Conservation (phyloP, 2,113 vertebrate species). For the Cyphomyrus plagiostoma region DNA sequence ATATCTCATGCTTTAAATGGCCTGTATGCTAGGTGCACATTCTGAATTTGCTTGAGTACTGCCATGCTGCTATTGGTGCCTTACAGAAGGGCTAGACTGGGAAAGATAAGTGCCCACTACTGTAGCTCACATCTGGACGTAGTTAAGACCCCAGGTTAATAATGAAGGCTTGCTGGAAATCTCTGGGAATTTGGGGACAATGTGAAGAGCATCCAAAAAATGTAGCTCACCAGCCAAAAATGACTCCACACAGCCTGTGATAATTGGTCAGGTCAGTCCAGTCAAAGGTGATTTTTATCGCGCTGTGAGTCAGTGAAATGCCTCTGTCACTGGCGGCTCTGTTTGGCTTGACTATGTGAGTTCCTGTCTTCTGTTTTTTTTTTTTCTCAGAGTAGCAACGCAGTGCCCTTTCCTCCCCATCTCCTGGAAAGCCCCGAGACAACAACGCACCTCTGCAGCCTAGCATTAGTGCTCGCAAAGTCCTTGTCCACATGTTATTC, state of each 20-base stretch:
- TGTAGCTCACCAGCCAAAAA: constrained; percentile 7
- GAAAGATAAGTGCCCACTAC: background rate
- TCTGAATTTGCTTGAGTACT: background rate
- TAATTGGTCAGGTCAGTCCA: background rate
- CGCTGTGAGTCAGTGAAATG: background rate
- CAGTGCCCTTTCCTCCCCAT: background rate
- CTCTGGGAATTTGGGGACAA: background rate
- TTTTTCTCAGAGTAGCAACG: background rate
- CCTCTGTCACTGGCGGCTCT: background rate
- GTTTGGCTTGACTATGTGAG: background rate
- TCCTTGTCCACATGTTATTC: background rate
- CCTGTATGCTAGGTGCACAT: background rate
- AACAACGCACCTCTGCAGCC: background rate
- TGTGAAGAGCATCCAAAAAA: background rate
- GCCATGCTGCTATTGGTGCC: background rate
- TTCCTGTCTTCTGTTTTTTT: background rate
- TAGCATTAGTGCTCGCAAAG: background rate
- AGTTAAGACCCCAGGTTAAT: background rate
- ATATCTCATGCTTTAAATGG: background rate
- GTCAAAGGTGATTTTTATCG: background rate
- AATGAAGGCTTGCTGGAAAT: background rate
- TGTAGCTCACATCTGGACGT: background rate
- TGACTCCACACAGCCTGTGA: background rate
- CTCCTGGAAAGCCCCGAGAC: background rate
- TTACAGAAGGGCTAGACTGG: background rate